Evolutionary conservation across 2,888 invertebrate genomes (phyloP), one percentile per base, ranked within the genome.

Genomic region (Pecten maximus): DNA sequence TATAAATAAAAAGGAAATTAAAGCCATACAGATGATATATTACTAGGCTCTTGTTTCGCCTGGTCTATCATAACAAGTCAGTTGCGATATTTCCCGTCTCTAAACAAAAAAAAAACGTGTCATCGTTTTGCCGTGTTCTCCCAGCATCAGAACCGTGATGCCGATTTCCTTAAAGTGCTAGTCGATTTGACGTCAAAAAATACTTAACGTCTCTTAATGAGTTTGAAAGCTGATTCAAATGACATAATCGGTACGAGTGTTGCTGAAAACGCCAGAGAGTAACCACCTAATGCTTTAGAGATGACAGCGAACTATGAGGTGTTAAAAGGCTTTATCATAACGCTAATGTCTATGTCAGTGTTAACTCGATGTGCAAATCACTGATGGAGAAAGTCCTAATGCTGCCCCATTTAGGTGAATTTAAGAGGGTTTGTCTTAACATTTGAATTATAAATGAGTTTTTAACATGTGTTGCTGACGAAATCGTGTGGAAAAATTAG

Each of bases 161-260:
- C 35, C 28, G 10, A 16, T 28, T 15, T 74, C n/a, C 35, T 74
- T 74, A 74, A 74, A 74, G 74, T 74, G 74, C 74, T 74, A 74
- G 74, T 74, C 74, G 74, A 74, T 74, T 74, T 74, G 28, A 74
- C 28, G 74, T 74, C 60, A 60, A 74, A 74, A 74, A 74, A 35
- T 28, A 74, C 28, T 74, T 35, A 28, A 35, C 74, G 23, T 74
- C 74, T 35, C 28, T 35, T 74, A 74, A 74, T 35, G 74, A 74
- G 74, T 15, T 74, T 74, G 74, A 74, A 74, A 74, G 74, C 74
- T 35, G 74, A 74, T 74, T 74, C 74, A 28, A 35, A 74, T 74
- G 74, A 35, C 74, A 74, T 74, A 74, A 74, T 74, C 74, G 74
- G 74, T 28, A 35, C 28, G 12, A 74, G 74, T 74, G 74, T 74